These are phyloP conservation scores for Pseudochirops cupreus DNA, from an alignment of 2,797 vertebrate genomes.

Conservation along the genomic window DNA sequence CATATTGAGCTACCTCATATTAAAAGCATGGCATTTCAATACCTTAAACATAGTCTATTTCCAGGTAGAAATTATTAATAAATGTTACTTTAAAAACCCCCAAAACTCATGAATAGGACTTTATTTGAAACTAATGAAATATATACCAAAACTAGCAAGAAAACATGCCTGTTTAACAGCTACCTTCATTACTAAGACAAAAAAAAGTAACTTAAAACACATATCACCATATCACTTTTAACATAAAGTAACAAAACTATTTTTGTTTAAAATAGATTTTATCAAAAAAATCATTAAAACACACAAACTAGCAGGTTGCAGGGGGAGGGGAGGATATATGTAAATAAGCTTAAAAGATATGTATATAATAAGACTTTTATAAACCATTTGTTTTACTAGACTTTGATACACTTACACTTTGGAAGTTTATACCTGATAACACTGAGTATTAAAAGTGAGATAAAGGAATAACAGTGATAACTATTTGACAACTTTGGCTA, in stretches of 20 bases:
- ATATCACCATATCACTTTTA: conserved; percentile 14
- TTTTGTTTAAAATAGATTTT: conserved; percentile 24
- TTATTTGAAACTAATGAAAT: conserved; percentile 19
- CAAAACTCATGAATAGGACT: conserved; percentile 31
- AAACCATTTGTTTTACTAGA: conserved; percentile 41
- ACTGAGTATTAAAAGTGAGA: conserved; percentile 47
- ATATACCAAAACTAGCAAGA: conserved; percentile 38
- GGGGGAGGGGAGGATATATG: background rate
- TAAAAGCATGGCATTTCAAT: conserved; percentile 54
- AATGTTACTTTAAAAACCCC: conserved; percentile 13
- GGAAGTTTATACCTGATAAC: conserved; percentile 49
- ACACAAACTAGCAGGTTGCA: background rate
- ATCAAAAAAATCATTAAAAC: conserved; percentile 49
- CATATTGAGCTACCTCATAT: conserved; percentile 53
- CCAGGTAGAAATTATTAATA: conserved; percentile 59
- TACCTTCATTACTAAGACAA: conserved; percentile 37
- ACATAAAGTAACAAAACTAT: conserved; percentile 54
- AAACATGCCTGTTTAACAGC: conserved; percentile 16
- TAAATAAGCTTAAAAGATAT: conserved; percentile 52
- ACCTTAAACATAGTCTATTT: conserved; percentile 11
- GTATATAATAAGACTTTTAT: conserved; percentile 26
- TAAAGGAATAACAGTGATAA: conserved; percentile 58
- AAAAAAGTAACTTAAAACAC: conserved; percentile 58
- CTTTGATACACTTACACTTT: conserved; percentile 53
- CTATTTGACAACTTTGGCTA: conserved; percentile 56